Percentiles rank a stretch among this genome's conserved stretches.
Evolutionary conservation across 1,140 invertebrate species (phyloP).

Genomic region (Hypothenemus hampei): DNA sequence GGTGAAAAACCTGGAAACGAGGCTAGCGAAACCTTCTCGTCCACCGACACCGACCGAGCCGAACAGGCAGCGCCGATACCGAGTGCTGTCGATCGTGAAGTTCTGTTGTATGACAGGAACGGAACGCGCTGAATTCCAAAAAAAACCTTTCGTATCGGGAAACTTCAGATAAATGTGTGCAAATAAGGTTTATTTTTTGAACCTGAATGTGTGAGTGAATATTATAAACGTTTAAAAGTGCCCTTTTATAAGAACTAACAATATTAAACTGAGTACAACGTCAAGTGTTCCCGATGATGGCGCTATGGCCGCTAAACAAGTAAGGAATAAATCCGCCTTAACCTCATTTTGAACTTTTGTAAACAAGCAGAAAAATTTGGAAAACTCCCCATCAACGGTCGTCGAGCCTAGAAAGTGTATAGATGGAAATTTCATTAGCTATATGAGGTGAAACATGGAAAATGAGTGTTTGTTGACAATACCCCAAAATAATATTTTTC

Average conservation of each 20-base stretch:
- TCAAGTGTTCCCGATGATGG: constrained; percentile 40
- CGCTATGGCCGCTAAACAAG: constrained; percentile 44
- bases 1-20: constrained; percentile 24
- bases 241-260: constrained; percentile 26
- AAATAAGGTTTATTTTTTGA: constrained; percentile 27
- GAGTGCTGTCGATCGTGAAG: constrained; percentile 28
- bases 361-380: constrained; percentile 26
- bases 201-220: constrained; percentile 22
- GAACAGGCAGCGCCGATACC: constrained; percentile 27
- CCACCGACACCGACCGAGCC: constrained; percentile 25
- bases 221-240: constrained; percentile 10
- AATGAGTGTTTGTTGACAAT: constrained; percentile 22
- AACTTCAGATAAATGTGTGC: constrained; percentile 28
- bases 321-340: constrained; percentile 41
- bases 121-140: constrained; percentile 30
- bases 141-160: constrained; percentile 29
- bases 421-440: constrained; percentile 1
- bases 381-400: neutral
- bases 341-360: constrained; percentile 38
- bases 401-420: neutral
- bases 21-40: constrained; percentile 34
- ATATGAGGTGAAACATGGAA: constrained; percentile 22
- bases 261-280: constrained; percentile 32
- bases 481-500: constrained; percentile 7
- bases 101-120: constrained; percentile 31